Percentiles rank a stretch among this genome's conserved stretches.
Evolutionary conservation across 2,797 vertebrate species (phyloP).

Genomic region (Mycteria americana): DNA sequence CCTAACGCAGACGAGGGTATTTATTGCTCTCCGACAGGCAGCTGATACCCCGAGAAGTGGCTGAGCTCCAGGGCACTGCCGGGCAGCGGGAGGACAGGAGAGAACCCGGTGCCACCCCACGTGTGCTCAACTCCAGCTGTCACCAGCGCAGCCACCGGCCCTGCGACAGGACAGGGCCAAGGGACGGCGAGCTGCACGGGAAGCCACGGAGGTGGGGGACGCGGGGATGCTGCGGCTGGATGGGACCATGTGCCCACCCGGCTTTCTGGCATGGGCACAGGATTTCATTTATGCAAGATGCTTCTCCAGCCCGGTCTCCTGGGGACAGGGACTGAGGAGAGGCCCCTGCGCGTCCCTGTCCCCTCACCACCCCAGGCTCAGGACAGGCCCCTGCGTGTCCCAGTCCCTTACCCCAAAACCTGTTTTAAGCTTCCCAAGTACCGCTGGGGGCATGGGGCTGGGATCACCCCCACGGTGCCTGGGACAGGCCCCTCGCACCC

Average conservation of each 20-base stretch:
- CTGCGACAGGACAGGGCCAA: background rate
- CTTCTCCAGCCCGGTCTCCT: background rate
- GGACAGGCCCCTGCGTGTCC: background rate
- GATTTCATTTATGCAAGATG: background rate
- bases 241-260: accelerated
- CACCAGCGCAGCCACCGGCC: background rate
- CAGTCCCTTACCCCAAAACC: background rate
- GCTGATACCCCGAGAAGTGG: background rate
- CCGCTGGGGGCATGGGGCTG: background rate
- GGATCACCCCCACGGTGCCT: background rate
- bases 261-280: background rate
- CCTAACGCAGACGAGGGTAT: accelerated
- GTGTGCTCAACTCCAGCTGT: background rate
- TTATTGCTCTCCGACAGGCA: background rate
- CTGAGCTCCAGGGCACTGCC: background rate
- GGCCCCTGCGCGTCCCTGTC: background rate
- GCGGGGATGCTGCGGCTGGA: accelerated
- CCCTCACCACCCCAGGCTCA: background rate
- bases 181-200: accelerated
- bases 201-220: background rate
- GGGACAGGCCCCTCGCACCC: background rate
- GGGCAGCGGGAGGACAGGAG: background rate
- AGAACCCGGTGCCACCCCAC: accelerated
- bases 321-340: background rate
- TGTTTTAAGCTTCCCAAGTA: background rate